Evolutionary conservation across 2,113 vertebrate species (phyloP).

Genomic region (Numenius arquata): DNA sequence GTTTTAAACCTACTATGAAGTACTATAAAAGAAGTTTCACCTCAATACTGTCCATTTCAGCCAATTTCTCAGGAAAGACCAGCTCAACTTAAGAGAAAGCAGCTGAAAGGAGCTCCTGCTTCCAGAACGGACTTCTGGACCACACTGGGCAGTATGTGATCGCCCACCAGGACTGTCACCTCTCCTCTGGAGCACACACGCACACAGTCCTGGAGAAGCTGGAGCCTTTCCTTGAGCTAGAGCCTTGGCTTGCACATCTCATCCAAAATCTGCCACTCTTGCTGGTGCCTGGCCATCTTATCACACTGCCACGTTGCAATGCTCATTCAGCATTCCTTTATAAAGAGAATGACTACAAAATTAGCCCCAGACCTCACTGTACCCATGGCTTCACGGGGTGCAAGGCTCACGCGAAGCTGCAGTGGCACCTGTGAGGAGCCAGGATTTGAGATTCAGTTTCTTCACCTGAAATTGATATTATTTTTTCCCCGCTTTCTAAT

Average conservation of each 20-base stretch:
- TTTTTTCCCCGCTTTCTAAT: background rate
- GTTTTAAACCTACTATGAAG: background rate
- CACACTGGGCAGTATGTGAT: rapidly evolving
- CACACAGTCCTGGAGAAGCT: background rate
- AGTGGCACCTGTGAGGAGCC: background rate
- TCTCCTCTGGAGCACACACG: background rate
- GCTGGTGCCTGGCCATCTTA: background rate
- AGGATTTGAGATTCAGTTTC: background rate
- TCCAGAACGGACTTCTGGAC: background rate
- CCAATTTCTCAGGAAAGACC: background rate
- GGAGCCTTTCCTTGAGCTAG: background rate
- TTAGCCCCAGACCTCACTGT: background rate
- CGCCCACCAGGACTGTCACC: background rate
- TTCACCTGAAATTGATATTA: background rate
- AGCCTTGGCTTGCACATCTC: background rate
- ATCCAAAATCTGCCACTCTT: background rate
- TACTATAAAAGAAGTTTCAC: background rate
- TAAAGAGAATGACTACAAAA: background rate
- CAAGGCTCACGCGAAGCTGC: rapidly evolving
- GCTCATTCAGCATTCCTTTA: no score
- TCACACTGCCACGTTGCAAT: rapidly evolving
- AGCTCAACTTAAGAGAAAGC: background rate
- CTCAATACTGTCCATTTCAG: background rate
- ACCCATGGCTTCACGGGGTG: rapidly evolving
- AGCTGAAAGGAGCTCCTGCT: background rate